phyloP scores from a whole-genome alignment of 2,888 invertebrate genomes.

The Apamea crenata region DNA sequence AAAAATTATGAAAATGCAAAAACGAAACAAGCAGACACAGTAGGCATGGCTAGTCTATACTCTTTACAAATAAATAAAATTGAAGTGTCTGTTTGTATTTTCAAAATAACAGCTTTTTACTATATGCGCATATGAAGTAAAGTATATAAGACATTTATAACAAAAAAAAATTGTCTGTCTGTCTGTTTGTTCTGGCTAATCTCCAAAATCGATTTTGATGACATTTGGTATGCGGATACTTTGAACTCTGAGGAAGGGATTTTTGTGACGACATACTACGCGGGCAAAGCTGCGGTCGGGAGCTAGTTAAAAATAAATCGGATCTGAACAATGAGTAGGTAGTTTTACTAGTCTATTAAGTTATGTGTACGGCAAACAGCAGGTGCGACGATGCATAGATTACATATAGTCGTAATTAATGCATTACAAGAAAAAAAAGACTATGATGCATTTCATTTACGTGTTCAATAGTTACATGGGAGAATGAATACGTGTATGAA shows the following conservation, averaged over 20 bases:
- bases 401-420: neutral
- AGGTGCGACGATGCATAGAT: neutral
- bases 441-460: neutral
- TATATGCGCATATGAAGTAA: too few species aligned
- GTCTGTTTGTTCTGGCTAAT: too few species aligned
- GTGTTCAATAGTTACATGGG: neutral
- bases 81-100: neutral
- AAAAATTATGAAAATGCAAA: neutral
- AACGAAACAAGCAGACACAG: neutral
- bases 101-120: too few species aligned
- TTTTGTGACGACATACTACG: too few species aligned
- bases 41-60: neutral
- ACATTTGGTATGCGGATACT: too few species aligned
- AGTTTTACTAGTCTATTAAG: neutral
- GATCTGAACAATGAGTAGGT: neutral
- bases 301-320: neutral
- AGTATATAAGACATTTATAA: too few species aligned
- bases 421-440: neutral
- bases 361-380: neutral
- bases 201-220: too few species aligned
- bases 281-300: too few species aligned
- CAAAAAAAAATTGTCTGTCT: too few species aligned
- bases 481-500: neutral
- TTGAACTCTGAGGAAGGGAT: too few species aligned
- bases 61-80: too few species aligned